Conservation (phyloP, 2,888 invertebrate genomes). For the Yponomeuta malinellus region DNA sequence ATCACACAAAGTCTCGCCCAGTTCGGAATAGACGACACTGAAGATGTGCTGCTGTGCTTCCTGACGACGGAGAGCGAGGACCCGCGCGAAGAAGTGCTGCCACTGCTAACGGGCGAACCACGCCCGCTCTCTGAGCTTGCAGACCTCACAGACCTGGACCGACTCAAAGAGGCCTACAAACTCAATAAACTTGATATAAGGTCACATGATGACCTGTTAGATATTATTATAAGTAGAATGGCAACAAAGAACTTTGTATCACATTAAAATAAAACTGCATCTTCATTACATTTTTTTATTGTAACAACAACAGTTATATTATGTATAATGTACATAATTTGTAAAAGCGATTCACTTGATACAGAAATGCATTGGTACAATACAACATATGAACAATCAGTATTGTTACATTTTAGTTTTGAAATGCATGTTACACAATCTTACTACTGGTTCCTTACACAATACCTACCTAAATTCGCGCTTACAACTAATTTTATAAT, state of each 20-base stretch:
- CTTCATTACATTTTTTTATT: constrained; percentile 44
- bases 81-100: constrained; percentile 45
- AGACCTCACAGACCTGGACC: constrained; percentile 59
- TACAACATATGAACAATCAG: constrained; percentile 26
- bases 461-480: constrained; percentile 14
- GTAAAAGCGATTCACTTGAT: constrained; percentile 55
- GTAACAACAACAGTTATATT: constrained; percentile 68
- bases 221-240: constrained; percentile 80
- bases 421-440: neutral
- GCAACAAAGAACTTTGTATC: constrained; percentile 78
- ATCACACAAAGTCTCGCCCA: constrained; percentile 80
- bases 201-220: constrained; percentile 52
- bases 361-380: constrained; percentile 39
- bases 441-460: constrained; percentile 18
- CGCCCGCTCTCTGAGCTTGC: constrained; percentile 62
- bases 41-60: constrained; percentile 49
- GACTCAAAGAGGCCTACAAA: constrained; percentile 78
- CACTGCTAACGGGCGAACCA: constrained; percentile 72
- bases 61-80: constrained; percentile 30
- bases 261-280: constrained; percentile 31
- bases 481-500: constrained; percentile 3
- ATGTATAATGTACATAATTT: constrained; percentile 69
- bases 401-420: constrained; percentile 18
- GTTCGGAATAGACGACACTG: constrained; percentile 74
- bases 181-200: constrained; percentile 67